These are phyloP conservation scores for Petroica traversi DNA, from an alignment of 2,113 vertebrate species.

Conservation along the genomic window DNA sequence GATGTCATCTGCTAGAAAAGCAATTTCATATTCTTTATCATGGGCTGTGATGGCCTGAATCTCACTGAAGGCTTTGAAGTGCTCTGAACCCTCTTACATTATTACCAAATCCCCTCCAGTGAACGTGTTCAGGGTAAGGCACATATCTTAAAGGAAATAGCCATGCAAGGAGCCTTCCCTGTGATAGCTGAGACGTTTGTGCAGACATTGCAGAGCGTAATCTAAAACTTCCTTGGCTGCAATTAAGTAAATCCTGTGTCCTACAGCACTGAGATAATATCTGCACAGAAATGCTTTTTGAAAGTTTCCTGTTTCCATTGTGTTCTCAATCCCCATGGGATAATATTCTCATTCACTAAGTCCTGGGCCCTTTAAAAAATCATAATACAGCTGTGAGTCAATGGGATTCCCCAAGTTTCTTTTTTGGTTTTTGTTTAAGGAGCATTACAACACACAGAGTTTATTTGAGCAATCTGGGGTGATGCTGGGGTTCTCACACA, in stretches of 20 bases:
- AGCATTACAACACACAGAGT: not conserved
- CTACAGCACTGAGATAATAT: conserved; percentile 62
- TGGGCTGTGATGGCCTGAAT: conserved; percentile 21
- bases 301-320: conserved; percentile 54
- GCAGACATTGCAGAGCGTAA: conserved; percentile 48
- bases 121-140: not conserved
- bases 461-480: not conserved
- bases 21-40: conserved; percentile 42
- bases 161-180: conserved; percentile 6
- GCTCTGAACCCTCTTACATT: not conserved
- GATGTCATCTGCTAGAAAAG: conserved; percentile 60
- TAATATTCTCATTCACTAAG: conserved; percentile 55
- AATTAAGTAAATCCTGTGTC: conserved; percentile 60
- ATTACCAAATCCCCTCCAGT: conserved; percentile 9
- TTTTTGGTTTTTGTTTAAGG: not conserved
- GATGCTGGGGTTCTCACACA: not conserved
- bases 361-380: conserved; percentile 2
- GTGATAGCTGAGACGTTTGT: conserved; percentile 7
- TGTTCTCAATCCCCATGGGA: conserved; percentile 39
- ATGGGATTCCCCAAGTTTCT: conserved; percentile 59
- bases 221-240: conserved; percentile 59
- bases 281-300: conserved; percentile 62
- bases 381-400: conserved; percentile 50
- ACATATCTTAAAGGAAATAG: not conserved
- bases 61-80: conserved; percentile 59